These are phyloP conservation scores for Eidolon dupreanum DNA, from an alignment of 2,797 vertebrate species.

Conservation along the genomic window DNA sequence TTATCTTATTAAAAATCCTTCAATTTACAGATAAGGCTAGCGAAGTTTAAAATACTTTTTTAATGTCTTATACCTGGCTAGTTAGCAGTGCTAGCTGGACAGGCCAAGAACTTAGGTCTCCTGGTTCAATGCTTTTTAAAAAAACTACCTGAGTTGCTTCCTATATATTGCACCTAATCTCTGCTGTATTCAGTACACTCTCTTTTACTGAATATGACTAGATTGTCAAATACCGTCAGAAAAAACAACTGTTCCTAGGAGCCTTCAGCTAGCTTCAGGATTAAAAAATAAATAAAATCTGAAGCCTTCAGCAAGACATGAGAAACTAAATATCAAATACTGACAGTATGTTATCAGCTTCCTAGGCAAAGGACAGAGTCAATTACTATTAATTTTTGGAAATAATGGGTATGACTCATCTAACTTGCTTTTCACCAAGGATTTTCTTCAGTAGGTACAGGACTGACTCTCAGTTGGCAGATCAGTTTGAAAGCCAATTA, in stretches of 20 bases:
- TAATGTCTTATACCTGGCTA: neutral
- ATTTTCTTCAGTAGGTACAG: neutral
- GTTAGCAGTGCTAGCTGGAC: neutral
- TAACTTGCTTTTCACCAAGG: neutral
- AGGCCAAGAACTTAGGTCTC: neutral
- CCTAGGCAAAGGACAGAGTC: neutral
- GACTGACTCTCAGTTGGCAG: neutral
- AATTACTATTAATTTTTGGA: conserved; percentile 23
- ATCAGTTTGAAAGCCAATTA: neutral
- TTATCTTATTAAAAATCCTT: neutral
- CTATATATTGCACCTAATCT: neutral
- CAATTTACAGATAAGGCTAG: neutral
- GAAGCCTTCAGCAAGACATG: neutral
- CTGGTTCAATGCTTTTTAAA: neutral
- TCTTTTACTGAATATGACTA: neutral
- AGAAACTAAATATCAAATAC: neutral
- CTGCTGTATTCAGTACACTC: neutral
- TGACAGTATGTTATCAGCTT: neutral
- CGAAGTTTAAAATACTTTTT: neutral
- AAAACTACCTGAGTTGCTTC: neutral
- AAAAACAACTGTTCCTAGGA: neutral
- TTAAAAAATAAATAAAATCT: neutral
- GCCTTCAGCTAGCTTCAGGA: neutral
- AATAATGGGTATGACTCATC: neutral
- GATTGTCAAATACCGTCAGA: neutral